A percentile compares a stretch with the other conserved stretches of the same genome.
Evolutionary conservation across 2,113 vertebrate species (phyloP).

Genomic region (Halichoeres trimaculatus): DNA sequence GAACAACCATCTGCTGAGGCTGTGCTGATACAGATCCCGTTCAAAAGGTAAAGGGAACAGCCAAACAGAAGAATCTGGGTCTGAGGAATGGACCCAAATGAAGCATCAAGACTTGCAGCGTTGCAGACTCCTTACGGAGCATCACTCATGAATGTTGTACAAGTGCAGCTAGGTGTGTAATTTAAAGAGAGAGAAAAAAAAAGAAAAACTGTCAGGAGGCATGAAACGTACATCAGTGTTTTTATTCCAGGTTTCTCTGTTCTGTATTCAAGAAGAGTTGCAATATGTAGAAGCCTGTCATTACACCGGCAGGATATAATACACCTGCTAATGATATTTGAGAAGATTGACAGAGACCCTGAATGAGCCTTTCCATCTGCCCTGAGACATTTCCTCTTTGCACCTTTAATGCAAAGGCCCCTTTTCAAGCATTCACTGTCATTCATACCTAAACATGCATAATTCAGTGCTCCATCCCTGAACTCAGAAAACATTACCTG

Average conservation of each 20-base stretch:
- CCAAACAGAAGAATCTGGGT: too few species aligned
- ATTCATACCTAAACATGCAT: constrained; percentile 57
- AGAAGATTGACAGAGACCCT: constrained; percentile 16
- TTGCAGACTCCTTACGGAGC: constrained; percentile 5
- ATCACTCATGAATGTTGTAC: background rate
- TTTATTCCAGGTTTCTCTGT: background rate
- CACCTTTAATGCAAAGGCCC: constrained; percentile 15
- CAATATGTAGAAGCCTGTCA: constrained; percentile 16
- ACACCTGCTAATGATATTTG: constrained; percentile 1
- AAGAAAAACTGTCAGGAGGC: constrained; percentile 27
- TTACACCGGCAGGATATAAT: constrained; percentile 15
- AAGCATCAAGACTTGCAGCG: background rate
- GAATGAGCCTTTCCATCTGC: background rate
- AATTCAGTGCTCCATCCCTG: constrained; percentile 52
- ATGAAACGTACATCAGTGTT: constrained; percentile 6
- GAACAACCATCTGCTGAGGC: too few species aligned
- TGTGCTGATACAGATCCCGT: too few species aligned
- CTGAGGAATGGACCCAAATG: too few species aligned
- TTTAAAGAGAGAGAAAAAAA: background rate
- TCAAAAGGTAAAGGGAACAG: too few species aligned
- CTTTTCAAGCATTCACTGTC: constrained; percentile 37
- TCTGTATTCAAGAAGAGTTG: constrained; percentile 13
- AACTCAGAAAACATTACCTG: constrained; percentile 40
- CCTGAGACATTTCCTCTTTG: constrained; percentile 11
- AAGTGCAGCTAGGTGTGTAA: background rate